These are phyloP conservation scores for Equus quagga DNA, from an alignment of 2,113 vertebrate genomes.

Conservation along the genomic window DNA sequence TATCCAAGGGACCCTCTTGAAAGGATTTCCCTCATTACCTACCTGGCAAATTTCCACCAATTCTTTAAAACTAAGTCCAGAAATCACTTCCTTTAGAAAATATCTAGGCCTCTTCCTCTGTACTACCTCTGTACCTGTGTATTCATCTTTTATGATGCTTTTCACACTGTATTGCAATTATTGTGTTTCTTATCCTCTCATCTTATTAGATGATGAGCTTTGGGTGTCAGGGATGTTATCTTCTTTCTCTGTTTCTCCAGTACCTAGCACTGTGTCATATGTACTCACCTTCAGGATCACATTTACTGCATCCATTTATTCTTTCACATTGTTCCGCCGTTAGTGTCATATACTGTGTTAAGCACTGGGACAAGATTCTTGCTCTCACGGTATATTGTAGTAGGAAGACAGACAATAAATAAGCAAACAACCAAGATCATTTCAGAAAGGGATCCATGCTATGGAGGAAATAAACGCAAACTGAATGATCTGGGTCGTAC, in stretches of 20 bases:
- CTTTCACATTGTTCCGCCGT: not conserved
- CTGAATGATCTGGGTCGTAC: not conserved
- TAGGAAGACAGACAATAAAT: not conserved
- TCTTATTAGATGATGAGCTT: not conserved
- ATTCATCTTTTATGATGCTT: not conserved
- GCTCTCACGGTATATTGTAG: not conserved
- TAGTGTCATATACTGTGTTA: not conserved
- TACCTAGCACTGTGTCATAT: not conserved
- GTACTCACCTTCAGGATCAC: not conserved
- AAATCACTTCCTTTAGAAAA: slow-evolving; percentile 42
- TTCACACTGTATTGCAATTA: not conserved
- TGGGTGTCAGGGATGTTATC: not conserved
- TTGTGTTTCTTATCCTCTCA: not conserved
- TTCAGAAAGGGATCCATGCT: not conserved
- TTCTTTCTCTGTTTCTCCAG: not conserved
- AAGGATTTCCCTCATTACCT: slow-evolving; percentile 16
- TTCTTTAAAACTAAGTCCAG: slow-evolving; percentile 56
- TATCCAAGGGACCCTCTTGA: not conserved
- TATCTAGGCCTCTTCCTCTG: not conserved
- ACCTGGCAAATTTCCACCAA: slow-evolving; percentile 4
- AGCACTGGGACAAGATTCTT: not conserved
- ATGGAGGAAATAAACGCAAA: not conserved
- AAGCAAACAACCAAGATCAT: not conserved
- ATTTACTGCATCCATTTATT: not conserved
- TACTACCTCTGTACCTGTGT: not conserved